Conservation (phyloP, 2,797 vertebrate species). For the Pseudochirops cupreus region DNA sequence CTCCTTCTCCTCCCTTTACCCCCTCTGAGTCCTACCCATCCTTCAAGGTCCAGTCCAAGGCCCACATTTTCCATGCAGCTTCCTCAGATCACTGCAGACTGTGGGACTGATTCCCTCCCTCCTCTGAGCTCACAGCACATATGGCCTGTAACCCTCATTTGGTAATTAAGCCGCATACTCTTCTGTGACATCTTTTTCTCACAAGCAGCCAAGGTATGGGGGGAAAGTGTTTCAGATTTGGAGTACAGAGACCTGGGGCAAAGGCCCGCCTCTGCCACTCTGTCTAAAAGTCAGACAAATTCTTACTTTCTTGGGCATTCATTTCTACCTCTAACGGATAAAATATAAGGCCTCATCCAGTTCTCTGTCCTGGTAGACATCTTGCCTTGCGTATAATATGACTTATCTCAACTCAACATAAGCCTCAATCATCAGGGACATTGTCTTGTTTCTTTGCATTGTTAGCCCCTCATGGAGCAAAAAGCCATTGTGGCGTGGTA, state of each 20-base stretch:
- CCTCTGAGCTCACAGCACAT: not conserved
- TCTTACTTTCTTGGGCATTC: not conserved
- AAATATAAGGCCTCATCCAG: not conserved
- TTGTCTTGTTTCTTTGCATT: not conserved
- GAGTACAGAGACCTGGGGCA: not conserved
- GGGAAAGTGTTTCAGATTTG: not conserved
- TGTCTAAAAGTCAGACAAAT: not conserved
- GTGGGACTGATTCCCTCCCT: not conserved
- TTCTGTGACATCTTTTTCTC: not conserved
- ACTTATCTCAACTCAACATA: not conserved
- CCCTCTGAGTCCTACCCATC: not conserved
- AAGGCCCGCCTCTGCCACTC: not conserved
- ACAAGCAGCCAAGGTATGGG: not conserved
- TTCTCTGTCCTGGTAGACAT: not conserved
- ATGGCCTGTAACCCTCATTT: not conserved
- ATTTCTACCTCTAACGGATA: not conserved
- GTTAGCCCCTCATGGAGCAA: not conserved
- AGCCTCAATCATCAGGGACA: not conserved
- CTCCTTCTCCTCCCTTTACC: not conserved
- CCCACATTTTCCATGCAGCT: not conserved
- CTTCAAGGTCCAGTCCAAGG: not conserved
- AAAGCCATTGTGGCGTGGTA: not conserved
- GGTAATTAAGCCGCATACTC: not conserved
- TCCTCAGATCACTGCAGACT: not conserved
- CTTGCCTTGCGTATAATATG: not conserved